Base-by-base conservation (phyloP, 2,113 vertebrate species). In the Brachypteracias leptosomus region DNA sequence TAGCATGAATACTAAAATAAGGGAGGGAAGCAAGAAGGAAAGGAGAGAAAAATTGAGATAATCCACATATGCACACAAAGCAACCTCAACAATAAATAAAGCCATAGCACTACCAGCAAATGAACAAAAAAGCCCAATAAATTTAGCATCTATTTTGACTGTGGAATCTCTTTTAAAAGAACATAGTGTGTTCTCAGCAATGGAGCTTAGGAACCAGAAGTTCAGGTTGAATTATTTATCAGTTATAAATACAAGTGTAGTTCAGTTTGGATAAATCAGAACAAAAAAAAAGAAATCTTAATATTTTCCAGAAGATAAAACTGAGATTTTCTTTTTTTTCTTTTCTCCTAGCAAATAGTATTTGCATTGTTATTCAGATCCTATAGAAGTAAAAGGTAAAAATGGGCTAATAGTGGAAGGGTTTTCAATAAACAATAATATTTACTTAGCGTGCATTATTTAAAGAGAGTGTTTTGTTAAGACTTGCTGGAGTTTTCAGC, bases 341-440 rank as follows among this genome's bases (percentile, higher is more conserved):
- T 26, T 3, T 20, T 10, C 29, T 52, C 40, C 47, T 83, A 38
- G 20, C 36, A 66, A 94, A 83, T 15, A 55, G 20, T 42, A 84
- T 11, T 76, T 61, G 20, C 19, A 46, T 19, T 76, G 58, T 67
- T 63, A 59, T 65, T 76, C 44, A 63, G 55, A 71, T 47, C 52
- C 35, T 59, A 20, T 3, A 76, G 71, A 73, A 76, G 26, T 72
- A 88, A 90, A 65, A 7, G 31, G 62, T 17, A 83, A 63, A 78
- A 84, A 14, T 0, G 87, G 16, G 55, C n/a, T 67, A 75, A 93
- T 7, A 73, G 33, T 10, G 16, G 72, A 91, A 88, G 28, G 11
- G 26, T 67, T 96, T 94, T 72, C 46, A 95, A 93, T 87, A 97
- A 97, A 97, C 68, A 96, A 91, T 44, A 93, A 86, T 78, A 96